These are phyloP conservation scores for Phenacoccus solenopsis DNA, from an alignment of 1,140 invertebrate genomes.

Conservation along the genomic window DNA sequence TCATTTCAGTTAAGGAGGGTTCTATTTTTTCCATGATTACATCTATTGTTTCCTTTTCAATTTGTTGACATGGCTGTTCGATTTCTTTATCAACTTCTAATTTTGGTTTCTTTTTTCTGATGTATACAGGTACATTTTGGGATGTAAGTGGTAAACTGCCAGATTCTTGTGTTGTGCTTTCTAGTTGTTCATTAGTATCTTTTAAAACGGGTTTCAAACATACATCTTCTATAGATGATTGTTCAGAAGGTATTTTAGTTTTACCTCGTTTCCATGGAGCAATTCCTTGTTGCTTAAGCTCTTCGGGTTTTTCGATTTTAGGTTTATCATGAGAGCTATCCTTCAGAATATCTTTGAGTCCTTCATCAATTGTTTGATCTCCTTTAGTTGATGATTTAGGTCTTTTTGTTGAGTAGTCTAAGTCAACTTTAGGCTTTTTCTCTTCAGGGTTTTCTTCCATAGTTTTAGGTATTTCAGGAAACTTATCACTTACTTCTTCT, in stretches of 20 bases:
- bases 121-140: too few species aligned
- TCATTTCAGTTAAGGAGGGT: slow-evolving; percentile 30
- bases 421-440: slow-evolving; percentile 28
- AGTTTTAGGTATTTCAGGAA: slow-evolving; percentile 24
- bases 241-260: not conserved
- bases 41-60: not conserved
- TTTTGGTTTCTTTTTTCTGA: slow-evolving; percentile 21
- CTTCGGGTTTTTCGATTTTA: slow-evolving; percentile 28
- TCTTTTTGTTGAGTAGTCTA: slow-evolving; percentile 24
- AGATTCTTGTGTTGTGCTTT: too few species aligned
- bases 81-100: slow-evolving; percentile 24
- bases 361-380: slow-evolving; percentile 25
- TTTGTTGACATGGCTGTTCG: not conserved
- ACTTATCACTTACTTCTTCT: not conserved
- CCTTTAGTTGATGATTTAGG: slow-evolving; percentile 25
- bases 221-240: not conserved
- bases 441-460: slow-evolving; percentile 26
- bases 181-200: too few species aligned
- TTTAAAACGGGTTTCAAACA: not conserved
- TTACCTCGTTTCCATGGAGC: not conserved
- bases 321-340: slow-evolving; percentile 26
- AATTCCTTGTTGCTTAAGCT: not conserved
- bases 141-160: too few species aligned
- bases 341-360: slow-evolving; percentile 23
- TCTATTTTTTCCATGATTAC: slow-evolving; percentile 12